Conservation (phyloP, 1,140 invertebrate species). For the Sesamia nonagrioides region DNA sequence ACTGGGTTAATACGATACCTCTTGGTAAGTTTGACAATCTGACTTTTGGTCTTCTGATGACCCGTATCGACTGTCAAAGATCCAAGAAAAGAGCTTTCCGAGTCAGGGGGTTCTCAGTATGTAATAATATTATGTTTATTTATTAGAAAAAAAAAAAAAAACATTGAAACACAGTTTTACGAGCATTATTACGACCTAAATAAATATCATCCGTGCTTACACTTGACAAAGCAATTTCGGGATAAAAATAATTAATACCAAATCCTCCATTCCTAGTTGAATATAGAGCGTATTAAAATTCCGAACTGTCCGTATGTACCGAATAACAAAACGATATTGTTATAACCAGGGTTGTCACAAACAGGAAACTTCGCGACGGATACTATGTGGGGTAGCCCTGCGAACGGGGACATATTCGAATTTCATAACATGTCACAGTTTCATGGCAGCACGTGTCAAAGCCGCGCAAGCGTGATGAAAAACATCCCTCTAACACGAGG, state of each 20-base stretch:
- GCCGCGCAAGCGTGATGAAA: slow-evolving; percentile 64
- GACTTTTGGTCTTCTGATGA: too few species aligned
- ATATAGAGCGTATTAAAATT: slow-evolving; percentile 50
- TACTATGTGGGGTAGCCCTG: slow-evolving; percentile 57
- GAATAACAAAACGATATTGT: slow-evolving; percentile 60
- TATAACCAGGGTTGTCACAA: slow-evolving; percentile 71
- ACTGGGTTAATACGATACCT: too few species aligned
- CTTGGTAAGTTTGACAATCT: too few species aligned
- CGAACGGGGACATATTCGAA: slow-evolving; percentile 56
- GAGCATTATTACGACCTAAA: slow-evolving; percentile 27
- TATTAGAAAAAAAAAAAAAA: too few species aligned
- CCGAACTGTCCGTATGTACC: slow-evolving; percentile 53
- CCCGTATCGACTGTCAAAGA: too few species aligned
- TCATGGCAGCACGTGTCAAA: slow-evolving; percentile 68
- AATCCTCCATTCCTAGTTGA: slow-evolving; percentile 42
- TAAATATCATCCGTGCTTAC: slow-evolving; percentile 29
- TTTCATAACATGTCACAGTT: slow-evolving; percentile 65
- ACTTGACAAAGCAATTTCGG: slow-evolving; percentile 49
- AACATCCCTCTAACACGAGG: slow-evolving; percentile 57
- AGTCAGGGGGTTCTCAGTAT: too few species aligned
- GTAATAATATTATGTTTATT: too few species aligned
- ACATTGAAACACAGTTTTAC: slow-evolving; percentile 3
- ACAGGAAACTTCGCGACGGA: slow-evolving; percentile 62
- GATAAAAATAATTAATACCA: slow-evolving; percentile 45
- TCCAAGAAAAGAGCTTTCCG: too few species aligned